phyloP scores from a whole-genome alignment of 2,113 vertebrate species.

The Cyphomyrus discorhynchus region DNA sequence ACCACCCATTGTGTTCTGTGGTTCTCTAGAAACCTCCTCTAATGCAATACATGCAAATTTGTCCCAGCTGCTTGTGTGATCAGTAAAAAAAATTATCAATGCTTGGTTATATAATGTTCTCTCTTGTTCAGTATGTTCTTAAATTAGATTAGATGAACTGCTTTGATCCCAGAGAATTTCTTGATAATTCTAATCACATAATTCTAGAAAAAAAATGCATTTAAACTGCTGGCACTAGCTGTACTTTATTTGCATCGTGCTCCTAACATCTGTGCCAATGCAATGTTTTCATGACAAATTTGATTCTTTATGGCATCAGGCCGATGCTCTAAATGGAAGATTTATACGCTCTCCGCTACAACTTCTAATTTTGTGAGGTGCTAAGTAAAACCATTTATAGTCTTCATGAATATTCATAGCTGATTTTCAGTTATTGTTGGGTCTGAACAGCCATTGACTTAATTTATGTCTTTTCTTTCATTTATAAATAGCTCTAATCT shows the following conservation, averaged over 20 bases:
- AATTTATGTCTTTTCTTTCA: background rate
- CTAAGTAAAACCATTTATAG: background rate
- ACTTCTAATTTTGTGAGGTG: background rate
- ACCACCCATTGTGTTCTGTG: background rate
- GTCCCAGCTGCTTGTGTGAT: background rate
- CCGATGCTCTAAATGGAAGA: background rate
- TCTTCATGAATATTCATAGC: slow-evolving; percentile 5
- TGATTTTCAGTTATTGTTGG: background rate
- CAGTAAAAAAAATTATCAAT: background rate
- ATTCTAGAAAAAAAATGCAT: background rate
- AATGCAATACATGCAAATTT: background rate
- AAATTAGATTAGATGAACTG: background rate
- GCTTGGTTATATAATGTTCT: background rate
- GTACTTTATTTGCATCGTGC: background rate
- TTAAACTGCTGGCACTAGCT: background rate
- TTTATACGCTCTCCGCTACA: background rate
- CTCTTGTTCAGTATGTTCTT: background rate
- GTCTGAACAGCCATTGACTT: background rate
- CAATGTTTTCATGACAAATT: background rate
- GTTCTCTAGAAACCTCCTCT: background rate
- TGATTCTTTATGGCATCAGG: background rate
- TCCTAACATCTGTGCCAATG: background rate
- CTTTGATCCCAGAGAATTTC: background rate
- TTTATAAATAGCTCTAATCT: background rate
- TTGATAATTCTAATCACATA: background rate